Evolutionary conservation across 2,797 vertebrate genomes (phyloP).

Genomic region (Amblyraja radiata): DNA sequence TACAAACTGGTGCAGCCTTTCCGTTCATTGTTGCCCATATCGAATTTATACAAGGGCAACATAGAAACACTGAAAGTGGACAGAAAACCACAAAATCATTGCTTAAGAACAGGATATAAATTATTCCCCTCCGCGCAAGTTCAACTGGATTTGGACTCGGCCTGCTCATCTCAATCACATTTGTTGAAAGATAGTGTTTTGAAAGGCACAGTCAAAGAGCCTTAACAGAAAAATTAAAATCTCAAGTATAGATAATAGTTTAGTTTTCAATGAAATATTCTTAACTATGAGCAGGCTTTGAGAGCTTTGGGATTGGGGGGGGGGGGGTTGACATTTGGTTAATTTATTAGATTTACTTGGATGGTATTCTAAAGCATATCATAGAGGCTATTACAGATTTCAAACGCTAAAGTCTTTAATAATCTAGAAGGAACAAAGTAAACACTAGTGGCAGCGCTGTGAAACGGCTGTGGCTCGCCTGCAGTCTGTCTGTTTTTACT

Average conservation of each 20-base stretch:
- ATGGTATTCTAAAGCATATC: neutral
- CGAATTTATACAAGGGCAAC: too few species aligned
- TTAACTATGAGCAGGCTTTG: neutral
- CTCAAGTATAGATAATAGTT: neutral
- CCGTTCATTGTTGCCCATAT: too few species aligned
- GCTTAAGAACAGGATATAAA: too few species aligned
- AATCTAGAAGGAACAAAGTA: neutral
- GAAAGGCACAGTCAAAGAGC: neutral
- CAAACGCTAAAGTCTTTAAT: neutral
- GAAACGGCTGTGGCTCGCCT: too few species aligned
- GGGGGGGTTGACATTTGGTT: too few species aligned
- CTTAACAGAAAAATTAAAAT: neutral
- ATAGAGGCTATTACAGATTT: neutral
- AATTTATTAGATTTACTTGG: neutral
- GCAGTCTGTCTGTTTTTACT: too few species aligned
- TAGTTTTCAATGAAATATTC: neutral
- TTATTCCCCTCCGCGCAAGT: neutral
- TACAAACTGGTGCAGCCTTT: too few species aligned
- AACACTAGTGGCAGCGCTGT: too few species aligned
- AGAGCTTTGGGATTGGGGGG: too few species aligned
- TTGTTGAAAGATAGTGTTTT: neutral
- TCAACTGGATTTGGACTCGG: neutral
- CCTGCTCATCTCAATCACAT: neutral
- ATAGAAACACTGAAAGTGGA: neutral
- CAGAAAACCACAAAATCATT: neutral